Conservation (phyloP, 2,113 vertebrate genomes). For the Eulemur rufifrons region DNA sequence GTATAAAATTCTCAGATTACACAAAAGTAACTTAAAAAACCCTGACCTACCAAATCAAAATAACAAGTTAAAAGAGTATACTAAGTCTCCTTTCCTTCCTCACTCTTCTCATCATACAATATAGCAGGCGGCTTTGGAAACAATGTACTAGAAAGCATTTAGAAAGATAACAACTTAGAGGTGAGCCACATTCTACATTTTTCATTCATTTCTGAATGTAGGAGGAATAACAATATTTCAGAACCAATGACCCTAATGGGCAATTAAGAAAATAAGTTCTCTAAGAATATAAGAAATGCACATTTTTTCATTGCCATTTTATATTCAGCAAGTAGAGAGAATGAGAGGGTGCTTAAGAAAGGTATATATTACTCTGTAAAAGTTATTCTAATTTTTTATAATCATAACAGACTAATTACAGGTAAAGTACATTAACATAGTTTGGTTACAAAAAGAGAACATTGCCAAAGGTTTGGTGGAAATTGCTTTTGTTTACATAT, state of each 20-base stretch:
- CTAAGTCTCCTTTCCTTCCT: not conserved
- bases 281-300: not conserved
- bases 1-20: slow-evolving; percentile 45
- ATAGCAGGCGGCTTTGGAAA: not conserved
- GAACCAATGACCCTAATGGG: not conserved
- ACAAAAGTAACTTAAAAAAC: slow-evolving; percentile 43
- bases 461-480: not conserved
- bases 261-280: not conserved
- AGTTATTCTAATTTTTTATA: slow-evolving; percentile 27
- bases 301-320: not conserved
- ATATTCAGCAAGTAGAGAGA: not conserved
- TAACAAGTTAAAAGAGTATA: not conserved
- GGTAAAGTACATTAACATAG: not conserved
- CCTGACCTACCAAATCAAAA: slow-evolving; percentile 27
- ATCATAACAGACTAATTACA: not conserved
- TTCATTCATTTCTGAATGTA: not conserved
- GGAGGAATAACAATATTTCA: slow-evolving; percentile 4
- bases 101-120: not conserved
- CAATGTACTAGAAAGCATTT: not conserved
- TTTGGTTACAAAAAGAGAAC: slow-evolving; percentile 11
- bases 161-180: not conserved
- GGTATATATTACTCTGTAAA: not conserved
- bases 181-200: not conserved
- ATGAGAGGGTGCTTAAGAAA: not conserved
- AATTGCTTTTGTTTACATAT: slow-evolving; percentile 30